Conservation (phyloP, 2,113 vertebrate species). For the Gopherus flavomarginatus region DNA sequence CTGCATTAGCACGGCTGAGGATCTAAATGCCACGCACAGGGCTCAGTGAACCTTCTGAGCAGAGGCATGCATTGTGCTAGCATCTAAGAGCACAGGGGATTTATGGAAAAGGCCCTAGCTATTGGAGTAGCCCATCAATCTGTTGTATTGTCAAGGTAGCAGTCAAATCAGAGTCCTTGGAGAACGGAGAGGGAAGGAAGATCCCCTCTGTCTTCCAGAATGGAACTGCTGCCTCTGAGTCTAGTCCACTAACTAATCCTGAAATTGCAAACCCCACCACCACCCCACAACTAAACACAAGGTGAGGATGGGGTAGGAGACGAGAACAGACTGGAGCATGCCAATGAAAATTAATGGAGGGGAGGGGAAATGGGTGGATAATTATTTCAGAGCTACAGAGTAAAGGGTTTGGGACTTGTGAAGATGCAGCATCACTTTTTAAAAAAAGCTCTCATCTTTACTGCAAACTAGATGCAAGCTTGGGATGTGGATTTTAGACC, state of each 20-base stretch:
- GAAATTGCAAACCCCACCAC: too few species aligned
- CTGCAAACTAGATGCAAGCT: not conserved
- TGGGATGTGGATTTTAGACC: not conserved
- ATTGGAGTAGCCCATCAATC: not conserved
- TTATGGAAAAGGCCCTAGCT: slow-evolving; percentile 7
- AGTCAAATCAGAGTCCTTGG: slow-evolving; percentile 18
- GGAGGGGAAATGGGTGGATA: not conserved
- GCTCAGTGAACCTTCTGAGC: fast-evolving
- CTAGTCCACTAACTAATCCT: not conserved
- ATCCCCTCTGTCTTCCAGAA: not conserved
- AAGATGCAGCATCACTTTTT: not conserved
- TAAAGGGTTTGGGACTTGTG: not conserved
- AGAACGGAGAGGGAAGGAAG: not conserved
- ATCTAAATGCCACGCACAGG: fast-evolving
- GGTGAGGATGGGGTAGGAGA: not conserved
- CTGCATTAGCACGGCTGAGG: fast-evolving
- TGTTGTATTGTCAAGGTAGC: slow-evolving; percentile 9
- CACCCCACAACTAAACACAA: not conserved
- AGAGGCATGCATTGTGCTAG: fast-evolving
- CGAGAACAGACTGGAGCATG: not conserved
- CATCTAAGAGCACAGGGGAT: not conserved
- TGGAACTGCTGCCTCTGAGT: fast-evolving
- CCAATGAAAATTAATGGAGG: fast-evolving
- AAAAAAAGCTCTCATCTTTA: not conserved
- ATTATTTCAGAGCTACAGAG: not conserved